Conservation (phyloP, 2,888 invertebrate genomes). For the Plebejus argus region DNA sequence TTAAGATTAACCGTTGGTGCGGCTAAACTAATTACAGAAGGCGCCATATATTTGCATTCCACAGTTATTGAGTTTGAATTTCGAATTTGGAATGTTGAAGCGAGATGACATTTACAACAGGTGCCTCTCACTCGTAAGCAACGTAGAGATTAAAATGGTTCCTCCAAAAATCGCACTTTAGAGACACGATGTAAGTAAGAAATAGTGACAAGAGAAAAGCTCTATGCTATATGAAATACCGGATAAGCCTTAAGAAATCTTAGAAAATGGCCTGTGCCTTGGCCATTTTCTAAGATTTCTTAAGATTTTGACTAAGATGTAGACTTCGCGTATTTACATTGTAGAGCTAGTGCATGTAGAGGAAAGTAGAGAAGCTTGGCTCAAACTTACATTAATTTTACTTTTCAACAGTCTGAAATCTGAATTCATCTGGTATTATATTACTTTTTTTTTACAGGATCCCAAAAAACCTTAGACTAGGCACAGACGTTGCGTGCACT, state of each 20-base stretch:
- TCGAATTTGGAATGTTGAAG: not conserved
- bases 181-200: not conserved
- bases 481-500: not conserved
- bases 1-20: conserved; percentile 24
- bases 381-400: too few species aligned
- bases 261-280: too few species aligned
- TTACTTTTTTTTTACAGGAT: not conserved
- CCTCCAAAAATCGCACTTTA: not conserved
- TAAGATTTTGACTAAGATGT: too few species aligned
- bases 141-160: not conserved
- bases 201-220: too few species aligned
- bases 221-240: too few species aligned
- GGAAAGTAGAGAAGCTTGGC: too few species aligned
- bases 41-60: conserved; percentile 15
- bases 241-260: too few species aligned
- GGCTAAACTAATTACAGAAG: conserved; percentile 6
- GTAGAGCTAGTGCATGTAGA: too few species aligned
- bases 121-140: not conserved
- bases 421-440: too few species aligned
- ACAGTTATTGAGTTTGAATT: conserved; percentile 5
- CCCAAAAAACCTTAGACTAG: not conserved
- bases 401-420: too few species aligned
- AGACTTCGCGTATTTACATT: too few species aligned
- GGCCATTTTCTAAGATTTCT: too few species aligned
- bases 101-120: not conserved